Base-by-base conservation (phyloP, 2,113 vertebrate species). In the Tetrax tetrax region DNA sequence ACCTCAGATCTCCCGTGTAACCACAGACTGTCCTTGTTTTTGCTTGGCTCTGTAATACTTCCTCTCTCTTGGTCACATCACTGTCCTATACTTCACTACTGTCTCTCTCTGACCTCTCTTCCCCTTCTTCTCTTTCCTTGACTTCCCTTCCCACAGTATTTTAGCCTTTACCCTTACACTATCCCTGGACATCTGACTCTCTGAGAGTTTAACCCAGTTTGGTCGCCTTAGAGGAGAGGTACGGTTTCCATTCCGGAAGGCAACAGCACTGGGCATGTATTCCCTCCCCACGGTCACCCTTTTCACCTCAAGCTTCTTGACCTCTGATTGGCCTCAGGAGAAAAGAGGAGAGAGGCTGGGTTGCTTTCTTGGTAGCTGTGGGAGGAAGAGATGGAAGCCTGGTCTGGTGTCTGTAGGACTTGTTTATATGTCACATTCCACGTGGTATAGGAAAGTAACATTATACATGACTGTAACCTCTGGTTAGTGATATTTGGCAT, bases 361-460 rank as follows among this genome's bases (percentile, higher is more conserved):
- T 70, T 88, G 24, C n/a, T 83, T 83, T 74, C 83, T 56, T 65
- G n/a, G 25, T 81, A 19, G 18, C 71, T 96, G 68, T 80, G 79
- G 75, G 68, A 94, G 53, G 74, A 96, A 87, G 66, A 83, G 20
- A 54, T 83, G 45, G 43, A 93, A 88, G 64, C 45, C 54, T 90
- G 47, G n/a, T 76, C 64, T 66, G 37, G 31, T 86, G 57, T 77
- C 65, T 91, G 37, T 63, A 66, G 35, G 51, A 47, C 53, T 94
- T 94, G 79, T 90, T 95, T 96, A 28, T 68, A 47, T 60, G 51
- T 71, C 64, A 71, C 90, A 92, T 94, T 95, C 79, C 56, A 83
- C 4, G 0, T 89, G 88, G 83, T 74, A 37, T 64, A 89, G 71
- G 71, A 95, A 77, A 96, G 83, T 83, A 91, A 77, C 24, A 25